Conservation (phyloP, 2,888 invertebrate genomes). For the Dasysyrphus tricinctus region DNA sequence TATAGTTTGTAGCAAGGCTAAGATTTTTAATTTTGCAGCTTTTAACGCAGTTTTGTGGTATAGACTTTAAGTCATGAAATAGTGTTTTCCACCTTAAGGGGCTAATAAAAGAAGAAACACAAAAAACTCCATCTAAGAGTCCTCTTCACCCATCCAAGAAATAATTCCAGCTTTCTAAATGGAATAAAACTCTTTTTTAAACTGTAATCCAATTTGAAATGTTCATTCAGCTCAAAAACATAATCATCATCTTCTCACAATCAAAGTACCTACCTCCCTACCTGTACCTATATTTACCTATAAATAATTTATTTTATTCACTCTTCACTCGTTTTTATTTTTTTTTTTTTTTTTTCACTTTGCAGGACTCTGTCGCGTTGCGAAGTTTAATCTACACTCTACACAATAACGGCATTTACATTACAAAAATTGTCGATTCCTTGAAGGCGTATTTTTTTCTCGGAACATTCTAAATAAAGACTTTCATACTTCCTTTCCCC, state of each 20-base stretch:
- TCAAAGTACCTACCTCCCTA: neutral
- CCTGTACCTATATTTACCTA: constrained; percentile 33
- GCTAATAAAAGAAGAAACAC: too few relatives aligned
- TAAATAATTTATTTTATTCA: constrained; percentile 55
- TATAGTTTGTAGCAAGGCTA: too few relatives aligned
- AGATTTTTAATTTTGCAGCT: too few relatives aligned
- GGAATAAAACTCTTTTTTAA: constrained; percentile 1
- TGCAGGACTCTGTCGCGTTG: constrained; percentile 80
- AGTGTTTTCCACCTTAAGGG: too few relatives aligned
- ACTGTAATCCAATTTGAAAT: neutral
- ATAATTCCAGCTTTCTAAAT: neutral
- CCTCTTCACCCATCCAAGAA: neutral
- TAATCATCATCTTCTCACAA: constrained; percentile 2
- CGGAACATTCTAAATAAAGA: constrained; percentile 78
- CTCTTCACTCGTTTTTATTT: neutral
- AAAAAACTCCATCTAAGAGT: too few relatives aligned
- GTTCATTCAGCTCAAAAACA: constrained; percentile 4
- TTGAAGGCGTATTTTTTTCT: constrained; percentile 82
- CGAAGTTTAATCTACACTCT: constrained; percentile 80
- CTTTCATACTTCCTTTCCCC: neutral
- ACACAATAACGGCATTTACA: constrained; percentile 81
- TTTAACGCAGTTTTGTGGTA: too few relatives aligned
- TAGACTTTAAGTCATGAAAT: too few relatives aligned
- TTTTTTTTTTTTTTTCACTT: constrained; percentile 31
- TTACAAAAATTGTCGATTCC: constrained; percentile 81